Evolutionary conservation across 2,113 vertebrate genomes (phyloP).

Genomic region (Brienomyrus brachyistius): DNA sequence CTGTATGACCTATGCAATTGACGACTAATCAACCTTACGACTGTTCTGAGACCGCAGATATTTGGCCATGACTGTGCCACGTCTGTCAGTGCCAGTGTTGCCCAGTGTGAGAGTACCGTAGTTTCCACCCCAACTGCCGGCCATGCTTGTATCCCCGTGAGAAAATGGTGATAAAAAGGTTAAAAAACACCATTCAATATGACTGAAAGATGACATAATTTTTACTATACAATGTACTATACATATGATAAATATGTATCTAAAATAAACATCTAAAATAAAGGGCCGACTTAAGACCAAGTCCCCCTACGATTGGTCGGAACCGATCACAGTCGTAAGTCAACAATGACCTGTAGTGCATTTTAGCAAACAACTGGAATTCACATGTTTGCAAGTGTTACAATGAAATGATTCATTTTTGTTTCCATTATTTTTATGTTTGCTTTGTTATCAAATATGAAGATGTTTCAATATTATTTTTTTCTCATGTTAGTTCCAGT

Average conservation of each 20-base stretch:
- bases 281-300: neutral
- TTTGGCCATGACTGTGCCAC: too few species aligned
- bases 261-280: neutral
- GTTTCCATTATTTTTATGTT: neutral
- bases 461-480: neutral
- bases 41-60: too few species aligned
- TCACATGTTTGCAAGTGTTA: neutral
- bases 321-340: neutral
- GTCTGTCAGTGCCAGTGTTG: too few species aligned
- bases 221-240: neutral
- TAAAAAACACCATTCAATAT: neutral
- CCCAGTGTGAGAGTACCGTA: neutral
- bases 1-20: too few species aligned
- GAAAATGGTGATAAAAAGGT: neutral
- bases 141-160: neutral
- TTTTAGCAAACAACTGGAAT: neutral
- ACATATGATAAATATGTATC: neutral
- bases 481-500: slow-evolving; percentile 10
- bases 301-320: neutral
- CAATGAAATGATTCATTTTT: neutral
- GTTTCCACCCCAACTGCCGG: neutral
- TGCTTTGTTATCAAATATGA: neutral
- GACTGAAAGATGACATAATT: neutral
- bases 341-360: neutral
- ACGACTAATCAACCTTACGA: too few species aligned